Base-by-base conservation (phyloP, 2,797 vertebrate species). In the Anisognathus igniventris region DNA sequence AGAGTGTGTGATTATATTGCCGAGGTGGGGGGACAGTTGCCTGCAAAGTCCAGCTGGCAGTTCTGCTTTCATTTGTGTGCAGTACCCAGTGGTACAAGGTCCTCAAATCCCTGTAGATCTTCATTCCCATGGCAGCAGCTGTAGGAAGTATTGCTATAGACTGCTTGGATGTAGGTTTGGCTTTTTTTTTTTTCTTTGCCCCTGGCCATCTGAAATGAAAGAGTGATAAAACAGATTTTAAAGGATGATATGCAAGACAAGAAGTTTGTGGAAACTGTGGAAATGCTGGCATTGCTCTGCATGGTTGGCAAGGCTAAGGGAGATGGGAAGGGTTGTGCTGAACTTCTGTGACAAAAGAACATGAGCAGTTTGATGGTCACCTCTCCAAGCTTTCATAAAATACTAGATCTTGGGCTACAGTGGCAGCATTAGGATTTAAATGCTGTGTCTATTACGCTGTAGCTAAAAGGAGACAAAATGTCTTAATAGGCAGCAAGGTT, bases 381-480 rank as follows among this genome's bases (percentile, higher is more conserved):
- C 37, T 84, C 64, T 90, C 60, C 71, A 71, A 39, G 10, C 60
- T 82, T 72, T 71, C n/a, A 22, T 62, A 27, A 80, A 74, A 67
- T 37, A 67, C 22, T 45, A n/a, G 13, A 45, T 67, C 35, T 79
- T 64, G 48, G 58, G 39, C 61, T 86, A 31, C 37, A 78, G 35
- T 0, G 1, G 64, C 40, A 67, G 48, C 35, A 33, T 64, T 23
- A 76, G n/a, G 60, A 81, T 87, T 82, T 61, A 85, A 77, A 67
- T 48, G 48, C 40, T 18, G 2, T n/a, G 7, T 66, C 62, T 86
- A 2, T 44, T 50, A 37, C 25, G 16, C 28, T 93, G 68, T 50
- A 54, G 48, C 33, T 93, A 61, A 84, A 91, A 93, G 57, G 48
- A 88, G 53, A 47, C 53, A 44, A 84, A 73, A 5, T 44, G 8